A percentile compares a stretch with the other conserved stretches of the same genome.
phyloP scores from a whole-genome alignment of 92 coral and sea anemone genomes.

The Siderastrea siderea region DNA sequence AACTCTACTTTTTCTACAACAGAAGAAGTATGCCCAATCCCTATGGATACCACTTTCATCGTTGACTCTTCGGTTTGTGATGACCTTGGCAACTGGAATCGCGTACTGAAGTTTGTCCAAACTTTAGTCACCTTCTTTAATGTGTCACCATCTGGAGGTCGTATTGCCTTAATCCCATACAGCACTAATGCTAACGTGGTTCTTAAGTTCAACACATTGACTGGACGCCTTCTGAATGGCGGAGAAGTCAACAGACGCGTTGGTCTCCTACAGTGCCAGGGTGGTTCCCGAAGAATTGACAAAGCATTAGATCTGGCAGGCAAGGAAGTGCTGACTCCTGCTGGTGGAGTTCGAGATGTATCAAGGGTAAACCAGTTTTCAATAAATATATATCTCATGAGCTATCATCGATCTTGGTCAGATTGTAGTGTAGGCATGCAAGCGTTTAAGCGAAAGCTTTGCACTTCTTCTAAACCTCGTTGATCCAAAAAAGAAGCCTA shows the following conservation, averaged over 20 bases:
- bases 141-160: not conserved
- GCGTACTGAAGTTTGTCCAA: conserved; percentile 68
- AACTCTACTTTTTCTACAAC: not conserved
- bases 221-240: too few relatives aligned
- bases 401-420: too few relatives aligned
- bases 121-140: not conserved
- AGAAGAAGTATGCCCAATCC: conserved; percentile 66
- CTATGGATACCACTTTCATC: conserved; percentile 77
- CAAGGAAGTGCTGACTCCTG: conserved; percentile 78
- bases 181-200: too few relatives aligned
- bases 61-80: conserved; percentile 82
- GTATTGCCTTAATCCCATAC: too few relatives aligned
- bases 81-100: conserved; percentile 75
- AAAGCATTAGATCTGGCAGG: conserved; percentile 75
- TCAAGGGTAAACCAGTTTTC: not conserved
- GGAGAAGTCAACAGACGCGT: too few relatives aligned
- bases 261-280: not conserved
- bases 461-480: too few relatives aligned
- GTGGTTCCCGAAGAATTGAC: conserved; percentile 77
- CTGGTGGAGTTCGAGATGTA: conserved; percentile 51
- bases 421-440: too few relatives aligned
- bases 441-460: too few relatives aligned
- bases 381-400: too few relatives aligned
- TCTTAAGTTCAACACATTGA: too few relatives aligned
- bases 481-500: too few relatives aligned